Base-by-base conservation (phyloP, 2,113 vertebrate species). In the Serinus canaria region DNA sequence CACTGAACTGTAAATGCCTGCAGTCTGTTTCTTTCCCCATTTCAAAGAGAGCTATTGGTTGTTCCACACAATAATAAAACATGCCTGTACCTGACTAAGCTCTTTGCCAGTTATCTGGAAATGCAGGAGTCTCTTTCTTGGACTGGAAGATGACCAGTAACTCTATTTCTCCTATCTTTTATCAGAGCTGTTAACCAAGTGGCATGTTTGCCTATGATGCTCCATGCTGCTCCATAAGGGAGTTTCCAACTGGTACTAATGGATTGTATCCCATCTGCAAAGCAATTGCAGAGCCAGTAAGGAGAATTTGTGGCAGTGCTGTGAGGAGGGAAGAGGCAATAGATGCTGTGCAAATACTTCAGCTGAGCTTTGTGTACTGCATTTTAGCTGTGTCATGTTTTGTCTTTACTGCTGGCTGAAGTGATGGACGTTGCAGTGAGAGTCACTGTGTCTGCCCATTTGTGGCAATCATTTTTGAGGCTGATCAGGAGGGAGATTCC, bases 1-100 rank as follows among this genome's bases (percentile, higher is more conserved):
- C 46, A 24, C 78, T 63, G 75, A 87, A 87, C 52, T 70, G 80
- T 74, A 88, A 92, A 81, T 89, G 94, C 92, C 92, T 72, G 68
- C 0, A 2, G 90, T 33, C 1, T 70, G 39, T 52, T 74, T 67
- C 88, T 67, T 77, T 33, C 52, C 79, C 44, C 15, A 0, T 74
- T 90, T 93, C 85, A 67, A 74, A 88, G 83, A 58, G 46, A 2
- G 1, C 50, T 78, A 33, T 86, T 0, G 7, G 83, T 80, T 75
- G 52, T 66, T 83, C 56, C 44, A 16, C 11, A 28, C 1, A 2
- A 50, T 33, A 64, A 70, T 43, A 33, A 80, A 95, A 78, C 89
- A 49, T 25, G 82, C 30, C 82, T 49, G 43, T 66, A 74, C 85
- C 85, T 94, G 87, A 92, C 70, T 62, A 66, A 86, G 75, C 35